Base-by-base conservation (phyloP, 2,113 vertebrate species). In the Redunca redunca region DNA sequence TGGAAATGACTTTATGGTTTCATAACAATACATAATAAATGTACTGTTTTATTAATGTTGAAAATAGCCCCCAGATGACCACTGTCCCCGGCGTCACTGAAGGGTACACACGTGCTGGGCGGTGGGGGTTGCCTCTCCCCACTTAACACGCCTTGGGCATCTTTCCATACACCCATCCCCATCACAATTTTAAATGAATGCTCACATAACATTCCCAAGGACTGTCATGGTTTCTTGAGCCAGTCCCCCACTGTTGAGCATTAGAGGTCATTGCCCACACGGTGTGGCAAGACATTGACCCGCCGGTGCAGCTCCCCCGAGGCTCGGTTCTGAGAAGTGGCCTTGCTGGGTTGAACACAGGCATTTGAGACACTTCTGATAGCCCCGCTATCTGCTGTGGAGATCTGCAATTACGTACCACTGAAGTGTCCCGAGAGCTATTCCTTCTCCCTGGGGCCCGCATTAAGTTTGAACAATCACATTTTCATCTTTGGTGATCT, bases 51-150 rank as follows among this genome's bases (percentile, higher is more conserved):
- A 48, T 87, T 25, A 40, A 50, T n/a, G 50, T 52, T 12, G 36
- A 71, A 88, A 84, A 74, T 81, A 50, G 0, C 3, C 5, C 46
- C 26, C 25, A 15, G 74, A 30, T 36, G 8, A 40, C 11, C 36
- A 15, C 13, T 12, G 21, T 87, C 16, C 21, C n/a, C 7, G 11
- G 64, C 15, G 7, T 36, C 2, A 7, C 15, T 30, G 19, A 11
- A 25, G 67, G 3, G 5, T 9, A 48, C 1, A 3, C 4, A 5
- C 0, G 1, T 8, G 1, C 17, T 0, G 40, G 33, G 71, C 2
- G 0, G 1, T 0, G 43, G 10, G 1, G 14, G 40, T 52, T 15
- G 12, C 1, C 6, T 60, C n/a, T 90, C 40, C 40, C 10, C 46
- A 16, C 25, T 50, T 48, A 26, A 2, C 10, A 4, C 2, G 1